Evolutionary conservation across 2,797 vertebrate species (phyloP).

Genomic region (Glossophaga mutica): DNA sequence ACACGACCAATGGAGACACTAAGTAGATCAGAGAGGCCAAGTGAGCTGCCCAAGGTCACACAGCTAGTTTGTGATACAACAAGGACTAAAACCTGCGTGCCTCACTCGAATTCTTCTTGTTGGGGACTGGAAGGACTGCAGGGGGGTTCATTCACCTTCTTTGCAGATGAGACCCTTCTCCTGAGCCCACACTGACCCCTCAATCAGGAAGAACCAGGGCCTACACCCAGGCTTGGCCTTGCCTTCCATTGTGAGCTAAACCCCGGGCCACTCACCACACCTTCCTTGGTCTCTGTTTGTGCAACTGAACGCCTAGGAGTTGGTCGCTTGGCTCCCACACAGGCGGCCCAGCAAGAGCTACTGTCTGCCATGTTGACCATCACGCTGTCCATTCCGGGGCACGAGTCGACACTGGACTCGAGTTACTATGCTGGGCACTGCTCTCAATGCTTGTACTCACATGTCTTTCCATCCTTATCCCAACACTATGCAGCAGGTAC

Average conservation of each 20-base stretch:
- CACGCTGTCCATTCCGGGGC: background rate
- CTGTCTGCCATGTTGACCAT: rapidly evolving
- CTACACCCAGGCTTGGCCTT: background rate
- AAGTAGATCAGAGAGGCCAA: background rate
- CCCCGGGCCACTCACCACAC: background rate
- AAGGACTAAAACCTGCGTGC: background rate
- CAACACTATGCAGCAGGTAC: background rate
- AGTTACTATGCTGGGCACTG: background rate
- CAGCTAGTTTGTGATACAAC: background rate
- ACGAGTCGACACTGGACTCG: background rate
- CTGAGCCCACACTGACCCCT: background rate
- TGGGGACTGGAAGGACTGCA: background rate
- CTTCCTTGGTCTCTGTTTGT: background rate
- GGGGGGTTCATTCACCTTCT: background rate
- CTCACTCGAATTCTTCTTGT: background rate
- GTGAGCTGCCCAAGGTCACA: background rate
- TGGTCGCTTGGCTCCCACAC: background rate
- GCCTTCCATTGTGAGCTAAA: background rate
- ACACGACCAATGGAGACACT: background rate
- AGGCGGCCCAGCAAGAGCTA: background rate
- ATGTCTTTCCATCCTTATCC: background rate
- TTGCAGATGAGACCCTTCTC: background rate
- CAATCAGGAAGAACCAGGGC: background rate
- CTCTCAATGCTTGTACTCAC: background rate
- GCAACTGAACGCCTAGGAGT: background rate